Evolutionary conservation across 2,797 vertebrate genomes (phyloP).

Genomic region (Clarias laeviceps): DNA sequence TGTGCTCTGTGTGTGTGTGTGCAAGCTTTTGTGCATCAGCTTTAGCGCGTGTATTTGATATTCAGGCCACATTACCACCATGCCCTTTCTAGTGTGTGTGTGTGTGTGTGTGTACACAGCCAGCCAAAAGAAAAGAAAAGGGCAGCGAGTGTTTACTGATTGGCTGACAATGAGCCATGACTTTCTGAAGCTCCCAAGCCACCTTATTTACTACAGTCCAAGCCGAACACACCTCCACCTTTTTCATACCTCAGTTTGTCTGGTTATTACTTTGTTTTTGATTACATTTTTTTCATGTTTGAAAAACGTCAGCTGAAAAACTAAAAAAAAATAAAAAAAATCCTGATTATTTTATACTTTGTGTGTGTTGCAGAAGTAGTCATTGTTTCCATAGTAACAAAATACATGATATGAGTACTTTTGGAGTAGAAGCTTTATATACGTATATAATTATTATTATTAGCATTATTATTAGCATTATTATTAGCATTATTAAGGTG

Average conservation of each 20-base stretch:
- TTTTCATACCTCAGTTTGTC: not conserved
- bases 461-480: no score
- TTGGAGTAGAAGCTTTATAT: no score
- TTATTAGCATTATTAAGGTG: no score
- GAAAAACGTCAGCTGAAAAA: not conserved
- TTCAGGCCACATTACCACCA: constrained; percentile 35
- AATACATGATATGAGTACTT: not conserved
- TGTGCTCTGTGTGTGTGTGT: not conserved
- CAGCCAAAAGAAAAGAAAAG: constrained; percentile 20
- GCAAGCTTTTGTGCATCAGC: not conserved
- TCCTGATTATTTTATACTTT: not conserved
- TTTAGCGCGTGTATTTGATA: constrained; percentile 8
- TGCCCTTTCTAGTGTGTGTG: constrained; percentile 36
- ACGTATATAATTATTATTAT: no score
- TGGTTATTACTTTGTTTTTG: not conserved
- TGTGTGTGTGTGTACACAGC: constrained; percentile 30
- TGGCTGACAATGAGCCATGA: constrained; percentile 14
- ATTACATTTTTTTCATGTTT: not conserved
- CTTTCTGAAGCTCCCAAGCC: constrained; percentile 25
- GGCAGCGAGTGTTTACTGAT: constrained; percentile 17
- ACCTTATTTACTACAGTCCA: constrained; percentile 1
- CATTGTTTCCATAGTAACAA: not conserved
- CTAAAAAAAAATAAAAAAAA: not conserved
- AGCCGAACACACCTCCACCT: not conserved
- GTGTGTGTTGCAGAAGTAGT: not conserved